phyloP scores from a whole-genome alignment of 2,113 vertebrate species.

The Todiramphus chloris region DNA sequence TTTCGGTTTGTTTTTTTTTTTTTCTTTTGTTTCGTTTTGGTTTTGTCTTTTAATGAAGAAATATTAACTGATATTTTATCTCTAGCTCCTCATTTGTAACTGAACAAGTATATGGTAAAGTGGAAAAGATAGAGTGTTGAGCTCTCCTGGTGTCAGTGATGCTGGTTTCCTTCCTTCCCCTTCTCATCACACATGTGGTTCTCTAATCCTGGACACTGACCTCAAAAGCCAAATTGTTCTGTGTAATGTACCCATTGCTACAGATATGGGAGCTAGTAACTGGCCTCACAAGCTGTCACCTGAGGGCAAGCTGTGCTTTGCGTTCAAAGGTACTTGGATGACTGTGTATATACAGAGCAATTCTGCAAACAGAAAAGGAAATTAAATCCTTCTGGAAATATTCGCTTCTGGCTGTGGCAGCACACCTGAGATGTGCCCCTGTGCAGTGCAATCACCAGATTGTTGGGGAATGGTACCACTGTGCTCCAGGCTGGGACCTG shows the following conservation, averaged over 20 bases:
- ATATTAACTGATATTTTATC: not conserved
- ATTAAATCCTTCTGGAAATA: not conserved
- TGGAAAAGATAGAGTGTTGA: not conserved
- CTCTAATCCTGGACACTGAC: not conserved
- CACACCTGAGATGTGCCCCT: not conserved
- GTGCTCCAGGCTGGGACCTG: not conserved
- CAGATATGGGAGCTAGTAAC: not conserved
- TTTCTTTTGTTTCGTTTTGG: too few relatives aligned
- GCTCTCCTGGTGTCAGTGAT: not conserved
- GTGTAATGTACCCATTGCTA: not conserved
- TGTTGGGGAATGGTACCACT: rapidly evolving
- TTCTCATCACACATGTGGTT: not conserved
- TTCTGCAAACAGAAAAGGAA: not conserved
- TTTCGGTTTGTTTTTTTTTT: too few relatives aligned
- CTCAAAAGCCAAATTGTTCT: not conserved
- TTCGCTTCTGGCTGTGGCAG: not conserved
- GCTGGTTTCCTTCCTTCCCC: not conserved
- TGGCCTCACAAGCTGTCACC: rapidly evolving
- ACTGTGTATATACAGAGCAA: not conserved
- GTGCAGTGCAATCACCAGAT: not conserved
- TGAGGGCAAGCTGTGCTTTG: not conserved
- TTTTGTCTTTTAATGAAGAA: too few relatives aligned
- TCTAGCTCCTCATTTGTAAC: not conserved
- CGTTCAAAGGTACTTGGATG: not conserved
- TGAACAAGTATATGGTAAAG: not conserved